phyloP scores from a whole-genome alignment of 92 coral and sea anemone species.

The Muricea muricata region DNA sequence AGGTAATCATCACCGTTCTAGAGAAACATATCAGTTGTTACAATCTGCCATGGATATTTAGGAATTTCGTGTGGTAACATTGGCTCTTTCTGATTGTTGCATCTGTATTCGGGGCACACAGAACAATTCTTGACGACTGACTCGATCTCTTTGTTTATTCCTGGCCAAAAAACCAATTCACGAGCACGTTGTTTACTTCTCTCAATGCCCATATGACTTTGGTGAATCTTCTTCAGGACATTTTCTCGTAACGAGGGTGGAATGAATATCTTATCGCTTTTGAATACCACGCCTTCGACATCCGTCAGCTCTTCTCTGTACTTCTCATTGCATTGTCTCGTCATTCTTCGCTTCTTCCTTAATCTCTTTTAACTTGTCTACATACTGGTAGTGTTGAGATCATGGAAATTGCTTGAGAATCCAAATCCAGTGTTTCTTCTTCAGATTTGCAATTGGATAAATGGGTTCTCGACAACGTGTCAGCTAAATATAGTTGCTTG shows the following conservation, averaged over 20 bases:
- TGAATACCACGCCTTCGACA: conserved; percentile 15
- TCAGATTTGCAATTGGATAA: conserved; percentile 16
- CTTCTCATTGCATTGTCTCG: conserved; percentile 44
- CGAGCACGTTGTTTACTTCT: conserved; percentile 37
- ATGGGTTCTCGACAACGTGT: background rate
- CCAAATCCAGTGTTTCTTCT: background rate
- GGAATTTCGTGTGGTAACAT: conserved; percentile 42
- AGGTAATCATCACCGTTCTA: background rate
- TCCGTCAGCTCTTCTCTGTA: conserved; percentile 27
- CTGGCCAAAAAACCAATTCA: conserved; percentile 29
- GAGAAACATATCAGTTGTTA: background rate
- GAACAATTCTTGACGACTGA: conserved; percentile 22
- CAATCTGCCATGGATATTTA: conserved; percentile 24
- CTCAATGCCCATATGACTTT: conserved; percentile 44
- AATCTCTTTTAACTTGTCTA: conserved; percentile 8
- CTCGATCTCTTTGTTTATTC: conserved; percentile 38
- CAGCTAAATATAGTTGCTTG: conserved; percentile 3
- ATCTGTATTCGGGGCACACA: conserved; percentile 20
- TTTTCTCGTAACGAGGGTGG: conserved; percentile 1
- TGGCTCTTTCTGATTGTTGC: conserved; percentile 35
- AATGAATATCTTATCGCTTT: background rate
- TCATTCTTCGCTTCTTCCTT: conserved; percentile 56
- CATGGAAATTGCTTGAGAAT: background rate
- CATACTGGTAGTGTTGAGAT: background rate
- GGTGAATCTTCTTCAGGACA: conserved; percentile 34